These are phyloP conservation scores for Peromyscus attwateri DNA, from an alignment of 2,797 vertebrate species.

Conservation along the genomic window DNA sequence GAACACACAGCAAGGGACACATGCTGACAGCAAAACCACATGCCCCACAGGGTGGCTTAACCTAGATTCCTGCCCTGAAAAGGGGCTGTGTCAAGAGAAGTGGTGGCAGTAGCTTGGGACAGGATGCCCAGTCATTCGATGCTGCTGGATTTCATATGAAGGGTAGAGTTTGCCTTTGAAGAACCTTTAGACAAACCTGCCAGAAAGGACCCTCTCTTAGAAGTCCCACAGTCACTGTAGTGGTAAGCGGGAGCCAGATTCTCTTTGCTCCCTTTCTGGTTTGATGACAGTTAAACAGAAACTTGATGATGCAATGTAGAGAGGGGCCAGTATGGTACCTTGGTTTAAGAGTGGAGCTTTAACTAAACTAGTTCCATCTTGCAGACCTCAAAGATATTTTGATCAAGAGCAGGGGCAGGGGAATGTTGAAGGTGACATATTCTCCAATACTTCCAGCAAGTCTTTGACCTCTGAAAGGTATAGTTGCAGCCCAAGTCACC, in stretches of 20 bases:
- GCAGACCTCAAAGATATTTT: not conserved
- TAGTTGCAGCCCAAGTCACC: not conserved
- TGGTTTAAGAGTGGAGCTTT: not conserved
- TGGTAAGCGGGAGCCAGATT: not conserved
- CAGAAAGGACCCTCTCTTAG: not conserved
- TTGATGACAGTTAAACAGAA: not conserved
- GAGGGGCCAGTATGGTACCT: not conserved
- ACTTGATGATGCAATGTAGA: not conserved
- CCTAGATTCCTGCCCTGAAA: constrained; percentile 75
- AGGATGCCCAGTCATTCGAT: not conserved
- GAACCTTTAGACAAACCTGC: not conserved
- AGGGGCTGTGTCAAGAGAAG: constrained; percentile 48
- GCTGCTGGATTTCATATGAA: constrained; percentile 24
- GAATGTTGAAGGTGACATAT: not conserved
- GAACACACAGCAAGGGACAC: not conserved
- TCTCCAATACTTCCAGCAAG: not conserved
- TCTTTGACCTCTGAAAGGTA: not conserved
- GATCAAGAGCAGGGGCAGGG: not conserved
- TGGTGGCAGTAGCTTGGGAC: not conserved
- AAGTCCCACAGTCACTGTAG: not conserved
- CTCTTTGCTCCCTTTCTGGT: not conserved
- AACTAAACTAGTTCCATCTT: not conserved
- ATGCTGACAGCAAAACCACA: constrained; percentile 66
- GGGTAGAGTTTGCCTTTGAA: not conserved
- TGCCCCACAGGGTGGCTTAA: constrained; percentile 42